Evolutionary conservation across 92 coral and sea anemone genomes (phyloP).

Genomic region (Micromussa lordhowensis): DNA sequence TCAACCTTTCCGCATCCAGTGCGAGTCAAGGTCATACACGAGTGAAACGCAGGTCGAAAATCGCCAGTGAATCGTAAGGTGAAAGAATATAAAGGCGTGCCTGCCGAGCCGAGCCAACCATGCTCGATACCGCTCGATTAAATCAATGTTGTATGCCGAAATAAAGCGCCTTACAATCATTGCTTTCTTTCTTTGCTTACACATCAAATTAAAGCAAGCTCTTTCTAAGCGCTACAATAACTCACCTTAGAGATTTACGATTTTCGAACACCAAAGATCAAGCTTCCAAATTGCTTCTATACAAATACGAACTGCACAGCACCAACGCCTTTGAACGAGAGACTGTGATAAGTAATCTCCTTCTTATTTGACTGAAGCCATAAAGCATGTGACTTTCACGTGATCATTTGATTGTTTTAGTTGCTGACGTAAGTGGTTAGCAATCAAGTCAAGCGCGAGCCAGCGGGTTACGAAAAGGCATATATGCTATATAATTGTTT

Average conservation of each 20-base stretch:
- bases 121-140: no score
- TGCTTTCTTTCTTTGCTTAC: neutral
- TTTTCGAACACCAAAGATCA: neutral
- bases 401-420: slow-evolving; percentile 11
- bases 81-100: neutral
- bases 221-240: neutral
- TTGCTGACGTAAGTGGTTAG: neutral
- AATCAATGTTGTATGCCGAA: slow-evolving; percentile 1
- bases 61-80: neutral
- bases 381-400: neutral
- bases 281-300: neutral
- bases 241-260: neutral
- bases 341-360: neutral
- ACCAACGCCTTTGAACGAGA: slow-evolving; percentile 38
- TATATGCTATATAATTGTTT: no score
- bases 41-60: neutral
- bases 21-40: neutral
- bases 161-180: neutral
- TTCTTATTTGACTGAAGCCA: neutral
- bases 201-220: neutral
- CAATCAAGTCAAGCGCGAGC: neutral
- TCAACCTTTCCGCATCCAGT: neutral
- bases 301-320: neutral
- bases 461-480: no score
- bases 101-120: neutral